Evolutionary conservation across 2,888 invertebrate genomes (phyloP).

Genomic region (Tryphoninae sp.): DNA sequence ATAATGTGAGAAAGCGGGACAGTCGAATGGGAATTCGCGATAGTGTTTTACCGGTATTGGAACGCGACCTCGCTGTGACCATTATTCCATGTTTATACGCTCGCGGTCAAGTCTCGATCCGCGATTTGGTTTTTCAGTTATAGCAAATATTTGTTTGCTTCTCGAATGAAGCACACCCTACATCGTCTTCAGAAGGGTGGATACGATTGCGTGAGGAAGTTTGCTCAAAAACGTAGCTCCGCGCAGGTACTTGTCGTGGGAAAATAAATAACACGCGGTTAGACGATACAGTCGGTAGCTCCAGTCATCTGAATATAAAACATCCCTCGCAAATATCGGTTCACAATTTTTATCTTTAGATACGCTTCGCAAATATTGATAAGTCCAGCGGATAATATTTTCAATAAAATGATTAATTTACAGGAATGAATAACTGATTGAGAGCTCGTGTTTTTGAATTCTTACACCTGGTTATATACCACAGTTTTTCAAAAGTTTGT

Average conservation of each 20-base stretch:
- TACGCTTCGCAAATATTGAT: background rate
- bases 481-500: background rate
- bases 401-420: no score
- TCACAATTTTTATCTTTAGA: constrained; percentile 7
- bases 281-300: constrained; percentile 67
- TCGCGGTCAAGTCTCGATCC: constrained; percentile 55
- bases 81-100: constrained; percentile 73
- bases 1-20: constrained; percentile 37
- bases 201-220: background rate
- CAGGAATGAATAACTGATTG: no score
- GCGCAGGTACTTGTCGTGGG: constrained; percentile 75
- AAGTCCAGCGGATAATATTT: no score
- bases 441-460: no score
- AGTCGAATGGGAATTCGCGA: constrained; percentile 14
- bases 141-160: constrained; percentile 78
- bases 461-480: no score
- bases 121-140: constrained; percentile 71
- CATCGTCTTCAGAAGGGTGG: constrained; percentile 46
- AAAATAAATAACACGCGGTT: constrained; percentile 70
- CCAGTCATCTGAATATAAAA: constrained; percentile 75
- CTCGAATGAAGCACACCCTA: constrained; percentile 72
- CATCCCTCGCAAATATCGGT: constrained; percentile 61
- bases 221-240: constrained; percentile 36
- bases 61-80: constrained; percentile 47
- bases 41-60: constrained; percentile 53